Conservation (phyloP, 2,888 invertebrate genomes). For the Andrena praecox region DNA sequence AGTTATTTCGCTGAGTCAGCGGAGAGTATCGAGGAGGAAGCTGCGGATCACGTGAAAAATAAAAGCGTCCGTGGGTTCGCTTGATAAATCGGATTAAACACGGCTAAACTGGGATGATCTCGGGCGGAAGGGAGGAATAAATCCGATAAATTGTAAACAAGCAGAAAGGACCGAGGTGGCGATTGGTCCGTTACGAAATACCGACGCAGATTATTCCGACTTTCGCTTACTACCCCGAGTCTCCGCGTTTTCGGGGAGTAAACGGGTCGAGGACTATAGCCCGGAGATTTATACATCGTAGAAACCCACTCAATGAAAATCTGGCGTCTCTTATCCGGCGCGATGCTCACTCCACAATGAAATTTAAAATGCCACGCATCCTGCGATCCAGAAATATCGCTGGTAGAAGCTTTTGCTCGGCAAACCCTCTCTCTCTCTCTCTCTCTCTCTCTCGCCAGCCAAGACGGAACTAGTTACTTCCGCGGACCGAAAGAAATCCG, state of each 20-base stretch:
- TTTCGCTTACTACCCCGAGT: slow-evolving; percentile 34
- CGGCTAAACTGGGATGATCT: slow-evolving; percentile 8
- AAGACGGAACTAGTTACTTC: slow-evolving; percentile 13
- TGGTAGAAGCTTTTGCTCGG: slow-evolving; percentile 4
- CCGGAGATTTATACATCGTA: slow-evolving; percentile 45
- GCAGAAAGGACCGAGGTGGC: not conserved
- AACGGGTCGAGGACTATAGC: slow-evolving; percentile 52
- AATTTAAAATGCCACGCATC: slow-evolving; percentile 50
- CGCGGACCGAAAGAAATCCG: not conserved
- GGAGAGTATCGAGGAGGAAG: slow-evolving; percentile 8
- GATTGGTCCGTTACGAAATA: slow-evolving; percentile 26
- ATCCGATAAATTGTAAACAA: slow-evolving; percentile 40
- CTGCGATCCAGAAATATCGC: slow-evolving; percentile 27
- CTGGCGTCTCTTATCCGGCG: slow-evolving; percentile 54
- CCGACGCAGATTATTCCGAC: slow-evolving; percentile 5
- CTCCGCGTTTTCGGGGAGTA: slow-evolving; percentile 22
- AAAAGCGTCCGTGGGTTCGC: slow-evolving; percentile 9
- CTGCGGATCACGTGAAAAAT: slow-evolving; percentile 24
- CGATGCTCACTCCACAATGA: slow-evolving; percentile 47
- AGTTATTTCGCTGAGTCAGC: slow-evolving; percentile 29
- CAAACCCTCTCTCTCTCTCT: not conserved
- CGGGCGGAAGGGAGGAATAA: slow-evolving; percentile 19
- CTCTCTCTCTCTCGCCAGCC: not conserved
- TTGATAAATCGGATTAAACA: slow-evolving; percentile 33
- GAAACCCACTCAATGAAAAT: slow-evolving; percentile 57